phyloP scores from a whole-genome alignment of 92 coral and sea anemone species.

The Epizoanthus illoricatus region DNA sequence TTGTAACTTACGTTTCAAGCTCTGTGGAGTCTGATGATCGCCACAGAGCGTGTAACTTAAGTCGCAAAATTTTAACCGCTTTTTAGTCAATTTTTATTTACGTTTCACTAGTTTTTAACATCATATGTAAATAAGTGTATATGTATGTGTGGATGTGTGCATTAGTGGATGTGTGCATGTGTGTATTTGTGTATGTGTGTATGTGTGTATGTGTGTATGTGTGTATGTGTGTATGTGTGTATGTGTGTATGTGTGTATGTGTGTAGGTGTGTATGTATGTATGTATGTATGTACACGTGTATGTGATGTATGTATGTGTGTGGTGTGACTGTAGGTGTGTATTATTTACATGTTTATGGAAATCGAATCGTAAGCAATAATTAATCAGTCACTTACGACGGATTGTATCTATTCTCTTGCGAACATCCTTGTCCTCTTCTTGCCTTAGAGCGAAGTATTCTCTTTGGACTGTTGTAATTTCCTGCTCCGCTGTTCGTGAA shows the following conservation, averaged over 20 bases:
- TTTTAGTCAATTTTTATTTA: too few species aligned
- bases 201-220: background rate
- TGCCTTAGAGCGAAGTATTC: constrained; percentile 4
- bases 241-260: background rate
- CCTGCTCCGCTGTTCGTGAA: background rate
- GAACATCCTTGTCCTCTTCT: constrained; percentile 10
- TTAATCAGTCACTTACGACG: constrained; percentile 19
- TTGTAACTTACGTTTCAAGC: too few species aligned
- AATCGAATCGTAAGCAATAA: background rate
- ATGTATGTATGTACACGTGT: background rate
- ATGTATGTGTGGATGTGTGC: background rate
- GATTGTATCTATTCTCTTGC: constrained; percentile 32
- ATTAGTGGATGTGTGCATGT: background rate
- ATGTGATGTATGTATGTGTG: background rate
- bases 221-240: background rate
- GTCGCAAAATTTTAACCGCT: too few species aligned
- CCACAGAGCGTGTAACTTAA: too few species aligned
- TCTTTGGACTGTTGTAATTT: constrained; percentile 17
- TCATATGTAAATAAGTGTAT: too few species aligned
- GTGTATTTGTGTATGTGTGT: background rate
- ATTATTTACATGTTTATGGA: background rate
- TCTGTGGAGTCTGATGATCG: too few species aligned
- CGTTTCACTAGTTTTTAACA: too few species aligned
- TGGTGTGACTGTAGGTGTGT: background rate
- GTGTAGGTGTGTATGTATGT: background rate